Evolutionary conservation across 92 coral and sea anemone species (phyloP).

Genomic region (Palythoa grandis): DNA sequence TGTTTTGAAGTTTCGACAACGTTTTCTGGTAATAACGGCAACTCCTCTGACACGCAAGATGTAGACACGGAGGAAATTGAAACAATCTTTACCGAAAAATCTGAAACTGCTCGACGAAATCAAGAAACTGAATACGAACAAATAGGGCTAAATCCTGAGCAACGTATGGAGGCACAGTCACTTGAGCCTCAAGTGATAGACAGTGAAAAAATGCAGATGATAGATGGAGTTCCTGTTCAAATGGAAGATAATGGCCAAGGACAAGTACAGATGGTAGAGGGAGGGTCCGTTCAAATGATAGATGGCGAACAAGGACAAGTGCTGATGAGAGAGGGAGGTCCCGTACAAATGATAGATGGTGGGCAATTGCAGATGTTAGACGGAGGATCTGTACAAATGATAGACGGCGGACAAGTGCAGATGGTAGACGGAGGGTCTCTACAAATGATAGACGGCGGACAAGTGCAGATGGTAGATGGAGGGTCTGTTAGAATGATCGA

Average conservation of each 20-base stretch:
- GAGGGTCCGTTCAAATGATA: neutral
- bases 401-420: neutral
- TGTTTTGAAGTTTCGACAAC: slow-evolving; percentile 22
- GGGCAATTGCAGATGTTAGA: neutral
- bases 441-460: neutral
- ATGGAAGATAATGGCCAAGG: neutral
- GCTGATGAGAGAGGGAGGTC: neutral
- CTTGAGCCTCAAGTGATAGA: neutral
- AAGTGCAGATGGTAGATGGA: neutral
- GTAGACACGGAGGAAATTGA: slow-evolving; percentile 13
- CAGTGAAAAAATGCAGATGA: neutral
- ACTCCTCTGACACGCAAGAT: slow-evolving; percentile 26
- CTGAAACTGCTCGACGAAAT: neutral
- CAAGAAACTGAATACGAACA: neutral
- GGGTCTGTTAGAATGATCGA: neutral
- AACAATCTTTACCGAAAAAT: slow-evolving; percentile 7
- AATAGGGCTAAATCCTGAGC: neutral
- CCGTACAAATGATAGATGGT: neutral
- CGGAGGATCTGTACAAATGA: neutral
- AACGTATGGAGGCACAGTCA: slow-evolving; percentile 14
- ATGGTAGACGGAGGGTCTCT: neutral
- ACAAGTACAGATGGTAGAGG: neutral
- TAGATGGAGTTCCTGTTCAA: neutral
- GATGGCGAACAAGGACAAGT: neutral
- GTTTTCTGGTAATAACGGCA: neutral